These are phyloP conservation scores for Busseola fusca DNA, from an alignment of 2,888 invertebrate species.

Conservation along the genomic window DNA sequence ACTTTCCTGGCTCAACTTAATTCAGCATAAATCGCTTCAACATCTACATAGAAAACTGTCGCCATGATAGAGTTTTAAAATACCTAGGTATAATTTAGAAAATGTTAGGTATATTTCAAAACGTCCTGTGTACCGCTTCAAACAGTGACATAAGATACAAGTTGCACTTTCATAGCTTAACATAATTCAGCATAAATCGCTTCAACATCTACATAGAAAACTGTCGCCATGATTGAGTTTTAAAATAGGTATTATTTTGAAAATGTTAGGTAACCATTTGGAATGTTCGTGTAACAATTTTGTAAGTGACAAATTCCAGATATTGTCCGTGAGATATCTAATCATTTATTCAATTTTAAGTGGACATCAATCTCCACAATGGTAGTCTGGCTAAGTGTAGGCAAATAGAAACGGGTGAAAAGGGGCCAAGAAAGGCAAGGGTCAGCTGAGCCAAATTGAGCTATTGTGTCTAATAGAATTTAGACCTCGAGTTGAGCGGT, in stretches of 20 bases:
- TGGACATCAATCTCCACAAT: neutral
- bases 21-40: neutral
- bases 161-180: slow-evolving; percentile 1
- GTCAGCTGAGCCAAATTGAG: slow-evolving; percentile 11
- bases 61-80: neutral
- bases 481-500: neutral
- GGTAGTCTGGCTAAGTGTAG: neutral
- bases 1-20: slow-evolving; percentile 2
- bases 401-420: neutral
- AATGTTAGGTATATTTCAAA: slow-evolving; percentile 17
- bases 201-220: neutral
- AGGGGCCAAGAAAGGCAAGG: neutral
- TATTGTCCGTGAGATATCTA: neutral
- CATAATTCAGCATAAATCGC: neutral
- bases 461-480: neutral
- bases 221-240: neutral
- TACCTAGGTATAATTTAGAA: no score
- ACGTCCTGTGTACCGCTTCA: slow-evolving; percentile 8
- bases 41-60: neutral
- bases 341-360: neutral
- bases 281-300: neutral
- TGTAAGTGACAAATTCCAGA: neutral
- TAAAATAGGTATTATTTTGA: neutral
- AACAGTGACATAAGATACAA: slow-evolving; percentile 13
- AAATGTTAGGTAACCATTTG: neutral